These are phyloP conservation scores for Pedicia rivosa DNA, from an alignment of 2,888 invertebrate genomes.

Conservation along the genomic window DNA sequence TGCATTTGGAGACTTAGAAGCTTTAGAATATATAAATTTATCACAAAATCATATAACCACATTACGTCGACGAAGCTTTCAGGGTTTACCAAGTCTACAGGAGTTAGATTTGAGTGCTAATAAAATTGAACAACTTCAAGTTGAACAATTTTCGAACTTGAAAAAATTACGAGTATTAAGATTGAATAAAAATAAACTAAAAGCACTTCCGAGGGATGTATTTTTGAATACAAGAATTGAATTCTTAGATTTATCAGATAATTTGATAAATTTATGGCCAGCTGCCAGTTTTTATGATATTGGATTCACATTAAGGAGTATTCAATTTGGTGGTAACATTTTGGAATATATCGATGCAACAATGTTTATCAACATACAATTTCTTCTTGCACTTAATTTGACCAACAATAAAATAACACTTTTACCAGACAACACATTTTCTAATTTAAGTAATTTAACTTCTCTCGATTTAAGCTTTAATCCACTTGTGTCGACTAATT, in stretches of 20 bases:
- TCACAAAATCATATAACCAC: conserved; percentile 56
- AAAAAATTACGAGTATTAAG: conserved; percentile 57
- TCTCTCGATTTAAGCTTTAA: conserved; percentile 68
- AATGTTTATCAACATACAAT: conserved; percentile 70
- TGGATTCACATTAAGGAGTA: conserved; percentile 58
- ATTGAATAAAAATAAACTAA: conserved; percentile 53
- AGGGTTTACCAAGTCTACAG: conserved; percentile 56
- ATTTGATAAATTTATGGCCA: conserved; percentile 65
- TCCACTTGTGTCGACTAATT: conserved; percentile 64
- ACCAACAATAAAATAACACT: conserved; percentile 69
- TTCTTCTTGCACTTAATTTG: conserved; percentile 58
- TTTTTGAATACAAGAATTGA: conserved; percentile 67
- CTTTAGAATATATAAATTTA: conserved; percentile 57
- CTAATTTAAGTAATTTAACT: conserved; percentile 60
- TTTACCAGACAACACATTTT: conserved; percentile 77
- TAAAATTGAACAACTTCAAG: conserved; percentile 55
- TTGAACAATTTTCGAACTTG: conserved; percentile 64
- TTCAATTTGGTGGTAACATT: conserved; percentile 63
- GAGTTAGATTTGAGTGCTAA: conserved; percentile 66
- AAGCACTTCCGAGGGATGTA: conserved; percentile 58
- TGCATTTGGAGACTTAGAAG: conserved; percentile 52
- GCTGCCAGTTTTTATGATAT: conserved; percentile 61
- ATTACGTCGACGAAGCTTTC: conserved; percentile 60
- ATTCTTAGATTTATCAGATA: conserved; percentile 61
- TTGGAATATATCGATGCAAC: conserved; percentile 78